These are phyloP conservation scores for Pararge aegeria DNA, from an alignment of 1,140 invertebrate species.

Conservation along the genomic window DNA sequence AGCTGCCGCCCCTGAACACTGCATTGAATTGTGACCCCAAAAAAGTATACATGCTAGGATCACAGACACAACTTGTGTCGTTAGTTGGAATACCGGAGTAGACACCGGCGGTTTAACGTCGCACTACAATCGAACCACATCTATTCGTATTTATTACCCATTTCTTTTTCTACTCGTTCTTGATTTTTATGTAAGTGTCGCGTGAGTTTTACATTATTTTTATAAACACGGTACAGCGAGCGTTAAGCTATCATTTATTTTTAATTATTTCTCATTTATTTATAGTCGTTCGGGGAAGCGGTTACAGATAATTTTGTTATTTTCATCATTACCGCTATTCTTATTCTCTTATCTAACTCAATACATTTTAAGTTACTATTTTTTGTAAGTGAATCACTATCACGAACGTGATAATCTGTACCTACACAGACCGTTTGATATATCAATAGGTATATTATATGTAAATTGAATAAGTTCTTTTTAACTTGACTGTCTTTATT, in stretches of 20 bases:
- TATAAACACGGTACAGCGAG: conserved; percentile 13
- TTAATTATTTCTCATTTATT: conserved; percentile 14
- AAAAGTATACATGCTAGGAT: conserved; percentile 25
- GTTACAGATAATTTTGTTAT: neutral
- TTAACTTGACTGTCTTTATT: too few species aligned
- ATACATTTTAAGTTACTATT: neutral
- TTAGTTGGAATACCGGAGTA: conserved; percentile 47
- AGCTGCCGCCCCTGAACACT: conserved; percentile 40
- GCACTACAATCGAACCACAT: conserved; percentile 58
- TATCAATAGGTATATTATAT: too few species aligned
- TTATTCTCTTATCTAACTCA: neutral
- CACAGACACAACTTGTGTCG: conserved; percentile 33
- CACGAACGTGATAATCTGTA: too few species aligned
- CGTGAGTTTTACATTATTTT: conserved; percentile 15
- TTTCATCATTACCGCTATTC: neutral
- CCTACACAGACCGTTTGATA: too few species aligned
- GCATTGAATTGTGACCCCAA: conserved; percentile 36
- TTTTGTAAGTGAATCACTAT: too few species aligned
- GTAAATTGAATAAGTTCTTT: too few species aligned
- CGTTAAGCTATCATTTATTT: conserved; percentile 5
- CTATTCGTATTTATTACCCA: conserved; percentile 30
- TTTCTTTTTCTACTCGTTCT: conserved; percentile 16
- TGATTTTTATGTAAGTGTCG: conserved; percentile 4
- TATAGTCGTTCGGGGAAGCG: neutral
- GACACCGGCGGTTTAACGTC: conserved; percentile 34